Evolutionary conservation across 1,140 invertebrate species (phyloP), one percentile per base, ranked within the genome.

Genomic region (Zeugodacus cucurbitae): DNA sequence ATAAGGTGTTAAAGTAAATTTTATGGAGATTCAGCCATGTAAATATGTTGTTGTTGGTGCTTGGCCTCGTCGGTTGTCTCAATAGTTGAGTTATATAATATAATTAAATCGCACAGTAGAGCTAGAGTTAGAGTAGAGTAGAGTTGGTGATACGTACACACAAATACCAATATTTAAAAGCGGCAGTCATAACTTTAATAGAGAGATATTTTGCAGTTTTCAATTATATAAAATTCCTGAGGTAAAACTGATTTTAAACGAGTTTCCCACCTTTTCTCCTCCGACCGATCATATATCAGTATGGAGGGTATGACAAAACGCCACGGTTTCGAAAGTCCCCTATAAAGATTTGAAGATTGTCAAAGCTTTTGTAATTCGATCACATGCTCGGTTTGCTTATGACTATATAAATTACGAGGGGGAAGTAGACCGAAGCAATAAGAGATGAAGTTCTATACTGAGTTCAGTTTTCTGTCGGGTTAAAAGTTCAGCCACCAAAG

Each of bases 251-350:
- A 41, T 74, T 14, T 74, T 7, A 32, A 37, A 22, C n/a, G n/a
- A 34, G 14, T 6, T 32, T 74, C 20, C 34, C 67, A 17, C 32
- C 22, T 37, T n/a, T 4, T 37, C 67, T 1, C n/a, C n/a, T 26
- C n/a, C n/a, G n/a, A n/a, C n/a, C n/a, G n/a, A n/a, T n/a, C n/a
- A n/a, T n/a, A n/a, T 5, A 93, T 90, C 2, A 89, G 37, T 34
- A 93, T 91, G 37, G 92, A 92, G n/a, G 92, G 92, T 87, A 92
- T 89, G 4, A 93, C 92, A 88, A 93, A 93, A 59, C 92, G 91
- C 92, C 92, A 93, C 2, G 92, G 92, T 54, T 93, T 91, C 2
- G 92, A 92, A 58, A 93, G 88, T 17, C 92, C 92, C 10, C 92
- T 93, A 41, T 17, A 89, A 88, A 58, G 34, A 59, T n/a, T n/a